Evolutionary conservation across 92 coral and sea anemone genomes (phyloP).

Genomic region (Parazoanthus darwini): DNA sequence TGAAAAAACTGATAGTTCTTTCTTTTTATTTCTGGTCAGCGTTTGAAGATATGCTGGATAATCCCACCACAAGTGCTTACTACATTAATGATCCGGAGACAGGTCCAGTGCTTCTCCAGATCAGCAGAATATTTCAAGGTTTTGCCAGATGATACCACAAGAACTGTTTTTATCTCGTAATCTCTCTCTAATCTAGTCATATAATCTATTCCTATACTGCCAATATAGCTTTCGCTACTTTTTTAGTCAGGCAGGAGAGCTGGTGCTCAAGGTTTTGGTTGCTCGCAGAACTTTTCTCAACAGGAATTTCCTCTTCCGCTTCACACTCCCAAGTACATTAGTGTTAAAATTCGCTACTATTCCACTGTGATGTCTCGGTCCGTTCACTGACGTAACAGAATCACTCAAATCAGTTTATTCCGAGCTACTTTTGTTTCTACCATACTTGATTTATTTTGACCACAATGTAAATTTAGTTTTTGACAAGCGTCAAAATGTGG

Average conservation of each 20-base stretch:
- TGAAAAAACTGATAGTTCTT: background rate
- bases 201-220: no score
- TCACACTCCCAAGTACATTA: background rate
- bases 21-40: slow-evolving; percentile 58
- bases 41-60: slow-evolving; percentile 97
- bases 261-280: background rate
- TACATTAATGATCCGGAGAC: slow-evolving; percentile 98
- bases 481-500: no score
- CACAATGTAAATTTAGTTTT: no score
- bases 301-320: background rate
- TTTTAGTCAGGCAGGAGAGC: no score
- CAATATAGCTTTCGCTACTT: no score
- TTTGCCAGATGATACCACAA: slow-evolving; percentile 82
- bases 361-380: no score
- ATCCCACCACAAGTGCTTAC: slow-evolving; percentile 82
- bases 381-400: no score
- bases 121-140: slow-evolving; percentile 96
- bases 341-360: background rate
- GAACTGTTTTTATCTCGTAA: background rate
- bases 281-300: no score
- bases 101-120: slow-evolving; percentile 98
- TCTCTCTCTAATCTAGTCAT: background rate
- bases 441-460: no score
- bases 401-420: no score
- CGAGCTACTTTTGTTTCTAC: no score